Evolutionary conservation across 2,113 vertebrate genomes (phyloP).

Genomic region (Ptilorrhoa leucosticta): DNA sequence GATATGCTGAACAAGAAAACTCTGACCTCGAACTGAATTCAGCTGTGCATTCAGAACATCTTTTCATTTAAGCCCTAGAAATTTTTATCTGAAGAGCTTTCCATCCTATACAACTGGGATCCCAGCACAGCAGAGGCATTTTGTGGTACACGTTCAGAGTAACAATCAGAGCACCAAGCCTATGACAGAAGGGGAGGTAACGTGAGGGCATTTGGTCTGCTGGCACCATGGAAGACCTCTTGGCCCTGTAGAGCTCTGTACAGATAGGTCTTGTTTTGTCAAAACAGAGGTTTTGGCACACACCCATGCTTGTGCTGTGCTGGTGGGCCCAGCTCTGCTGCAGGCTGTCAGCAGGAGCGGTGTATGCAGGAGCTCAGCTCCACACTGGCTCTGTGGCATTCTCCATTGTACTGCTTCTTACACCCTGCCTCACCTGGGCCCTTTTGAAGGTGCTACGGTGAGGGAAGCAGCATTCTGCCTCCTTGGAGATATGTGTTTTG

Average conservation of each 20-base stretch:
- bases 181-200: not conserved
- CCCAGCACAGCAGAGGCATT: not conserved
- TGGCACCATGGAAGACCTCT: not conserved
- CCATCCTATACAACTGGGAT: not conserved
- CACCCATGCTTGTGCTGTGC: not conserved
- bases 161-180: not conserved
- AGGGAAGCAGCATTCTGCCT: not conserved
- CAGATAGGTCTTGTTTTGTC: not conserved
- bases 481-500: not conserved
- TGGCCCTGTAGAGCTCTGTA: not conserved
- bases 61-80: not conserved
- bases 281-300: not conserved
- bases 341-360: not conserved
- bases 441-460: not conserved
- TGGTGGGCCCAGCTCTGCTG: not conserved
- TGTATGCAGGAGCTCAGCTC: not conserved
- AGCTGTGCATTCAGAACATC: not conserved
- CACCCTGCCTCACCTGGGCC: not conserved
- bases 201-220: not conserved
- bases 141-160: not conserved
- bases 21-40: not conserved
- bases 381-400: not conserved
- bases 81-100: not conserved
- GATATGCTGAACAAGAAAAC: not conserved
- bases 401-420: not conserved